Evolutionary conservation across 2,113 vertebrate species (phyloP), one percentile per base, ranked within the genome.

Genomic region (Hypomesus transpacificus): DNA sequence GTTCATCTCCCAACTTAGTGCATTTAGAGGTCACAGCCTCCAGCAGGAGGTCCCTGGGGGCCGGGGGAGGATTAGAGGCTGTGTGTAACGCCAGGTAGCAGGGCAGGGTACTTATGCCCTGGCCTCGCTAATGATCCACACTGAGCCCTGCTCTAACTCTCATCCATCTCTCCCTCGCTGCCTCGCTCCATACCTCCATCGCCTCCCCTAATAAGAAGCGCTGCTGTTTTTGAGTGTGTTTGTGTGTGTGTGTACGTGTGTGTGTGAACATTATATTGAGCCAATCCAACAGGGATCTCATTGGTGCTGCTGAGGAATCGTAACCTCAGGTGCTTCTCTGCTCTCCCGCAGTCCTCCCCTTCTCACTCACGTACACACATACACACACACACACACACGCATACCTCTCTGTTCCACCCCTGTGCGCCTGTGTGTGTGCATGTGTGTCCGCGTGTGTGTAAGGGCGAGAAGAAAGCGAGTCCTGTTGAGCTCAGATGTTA

Each of bases 251-350:
- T 75, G 39, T 60, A 60, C 26, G 65, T 75, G 71, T 14, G 66
- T 28, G 69, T 51, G 63, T 72, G 39, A 57, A 39, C 28, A 60
- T 51, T 9, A 57, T 80, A 73, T 74, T 52, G 75, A 84, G 74
- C 73, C 75, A 73, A 88, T 81, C 76, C 85, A 69, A 77, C 72
- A 78, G 77, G 82, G 84, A 87, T 57, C 84, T 84, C 78, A 85
- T 80, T 80, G 76, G 20, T 20, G 57, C 53, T 65, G 78, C 70
- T 80, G 69, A 82, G 72, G 86, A 88, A 86, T 77, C 66, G 72
- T 83, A 82, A 85, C 85, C 86, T 74, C 79, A 64, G 75, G 74
- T 86, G 61, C 53, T 66, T 17, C 69, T 22, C 21, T 39, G 56
- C 13, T 73, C 4, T 46, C 26, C 67, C 16, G 50, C 70, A 22